Evolutionary conservation across 2,888 invertebrate genomes (phyloP).

Genomic region (Magallana nippona): DNA sequence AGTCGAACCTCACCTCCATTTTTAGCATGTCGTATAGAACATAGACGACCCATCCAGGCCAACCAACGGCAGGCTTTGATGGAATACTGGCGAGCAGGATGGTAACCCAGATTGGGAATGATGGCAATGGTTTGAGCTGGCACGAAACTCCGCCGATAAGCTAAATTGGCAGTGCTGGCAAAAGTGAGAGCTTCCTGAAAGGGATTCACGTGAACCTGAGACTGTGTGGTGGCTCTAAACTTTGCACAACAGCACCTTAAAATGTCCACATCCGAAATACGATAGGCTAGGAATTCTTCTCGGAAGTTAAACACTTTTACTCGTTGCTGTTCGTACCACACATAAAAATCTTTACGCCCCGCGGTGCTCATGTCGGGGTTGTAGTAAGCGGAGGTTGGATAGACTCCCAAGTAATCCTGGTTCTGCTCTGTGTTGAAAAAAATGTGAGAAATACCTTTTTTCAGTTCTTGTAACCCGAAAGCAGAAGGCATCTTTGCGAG

Average conservation of each 20-base stretch:
- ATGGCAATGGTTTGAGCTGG: slow-evolving; percentile 10
- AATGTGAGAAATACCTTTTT: background rate
- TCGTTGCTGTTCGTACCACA: slow-evolving; percentile 2
- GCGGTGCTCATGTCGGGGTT: background rate
- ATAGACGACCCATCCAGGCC: background rate
- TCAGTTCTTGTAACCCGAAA: background rate
- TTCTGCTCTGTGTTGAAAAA: slow-evolving; percentile 29
- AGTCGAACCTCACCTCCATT: slow-evolving; percentile 13
- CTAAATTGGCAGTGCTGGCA: slow-evolving; percentile 24
- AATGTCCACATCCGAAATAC: slow-evolving; percentile 27
- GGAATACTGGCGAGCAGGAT: slow-evolving; percentile 6
- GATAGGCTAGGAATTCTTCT: background rate
- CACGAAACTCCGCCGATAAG: background rate
- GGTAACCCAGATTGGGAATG: slow-evolving; percentile 6
- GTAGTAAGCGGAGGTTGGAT: background rate
- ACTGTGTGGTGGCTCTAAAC: background rate
- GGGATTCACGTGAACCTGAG: slow-evolving; percentile 1
- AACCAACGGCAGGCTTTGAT: slow-evolving; percentile 13
- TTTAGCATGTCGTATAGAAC: slow-evolving; percentile 18
- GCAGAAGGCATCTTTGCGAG: background rate
- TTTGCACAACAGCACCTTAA: slow-evolving; percentile 8
- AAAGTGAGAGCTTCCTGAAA: slow-evolving; percentile 2
- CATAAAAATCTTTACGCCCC: background rate
- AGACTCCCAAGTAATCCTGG: slow-evolving; percentile 9
- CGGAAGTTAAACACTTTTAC: slow-evolving; percentile 29